Evolutionary conservation across 2,888 invertebrate species (phyloP), one percentile per base, ranked within the genome.

Genomic region (Platycnemis pennipes): DNA sequence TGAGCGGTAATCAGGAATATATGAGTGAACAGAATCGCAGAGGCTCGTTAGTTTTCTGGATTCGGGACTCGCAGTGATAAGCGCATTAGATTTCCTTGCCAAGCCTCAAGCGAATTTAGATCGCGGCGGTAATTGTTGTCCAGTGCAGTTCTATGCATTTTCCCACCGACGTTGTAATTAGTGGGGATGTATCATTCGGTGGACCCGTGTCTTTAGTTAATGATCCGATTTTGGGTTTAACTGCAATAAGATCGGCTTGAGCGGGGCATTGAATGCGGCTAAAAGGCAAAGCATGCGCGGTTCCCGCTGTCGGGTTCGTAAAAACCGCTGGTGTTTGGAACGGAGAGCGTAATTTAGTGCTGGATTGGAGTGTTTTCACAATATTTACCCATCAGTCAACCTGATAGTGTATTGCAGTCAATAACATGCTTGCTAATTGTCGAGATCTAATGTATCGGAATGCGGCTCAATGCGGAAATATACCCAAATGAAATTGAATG

Each of bases 51-150:
- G 77, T 77, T 77, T 77, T 77, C 77, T 77, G 77, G 37, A 37
- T 77, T 31, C 37, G 77, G 77, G 77, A 77, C 37, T 31, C 77
- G 69, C 77, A 77, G 37, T 31, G 77, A 77, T 77, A 77, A 77
- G 77, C 77, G 77, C 37, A 77, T 77, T 77, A 77, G 37, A 77
- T 77, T 77, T 77, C 77, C 77, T 77, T 77, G 37, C 77, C 31
- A 77, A 77, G 37, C 77, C 77, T 37, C 77, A 16, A 77, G 77
- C 77, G 77, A 37, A 77, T 77, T 77, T 77, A 77, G 8, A 77
- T 77, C 77, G 11, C 16, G n/a, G 13, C 77, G 77, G 77, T 37
- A 77, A 77, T 77, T 77, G 49, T 49, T 49, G 77, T 77, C 77
- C 77, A 11, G 37, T 77, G 77, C 77, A 77, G 77, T 77, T 16